A percentile compares a stretch with the other conserved stretches of the same genome.
Conservation (phyloP, 1,140 invertebrate genomes). For the Bombus confusus region DNA sequence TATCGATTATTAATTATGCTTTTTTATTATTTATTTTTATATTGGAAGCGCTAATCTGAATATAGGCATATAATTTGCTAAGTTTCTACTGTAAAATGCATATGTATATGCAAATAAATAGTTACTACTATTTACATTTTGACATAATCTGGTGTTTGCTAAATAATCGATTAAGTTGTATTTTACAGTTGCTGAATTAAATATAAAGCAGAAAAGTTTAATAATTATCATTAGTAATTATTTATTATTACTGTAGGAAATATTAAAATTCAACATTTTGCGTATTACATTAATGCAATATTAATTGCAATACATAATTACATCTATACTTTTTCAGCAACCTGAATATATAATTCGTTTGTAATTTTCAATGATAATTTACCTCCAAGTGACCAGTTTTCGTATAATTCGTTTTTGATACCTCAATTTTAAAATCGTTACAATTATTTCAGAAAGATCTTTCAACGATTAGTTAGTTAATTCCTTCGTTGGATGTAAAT, state of each 20-base stretch:
- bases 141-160: constrained; percentile 13
- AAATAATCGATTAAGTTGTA: constrained; percentile 2
- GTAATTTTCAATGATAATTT: neutral
- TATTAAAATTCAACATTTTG: neutral
- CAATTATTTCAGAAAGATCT: neutral
- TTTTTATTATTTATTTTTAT: neutral
- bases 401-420: too few relatives aligned
- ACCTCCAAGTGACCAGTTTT: too few relatives aligned
- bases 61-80: neutral
- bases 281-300: neutral
- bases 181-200: constrained; percentile 3
- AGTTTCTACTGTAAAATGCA: neutral
- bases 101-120: neutral
- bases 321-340: neutral
- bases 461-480: neutral
- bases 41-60: neutral
- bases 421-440: neutral
- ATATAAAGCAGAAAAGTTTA: neutral
- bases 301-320: neutral
- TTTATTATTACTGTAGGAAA: neutral
- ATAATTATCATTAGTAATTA: neutral
- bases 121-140: neutral
- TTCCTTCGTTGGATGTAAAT: neutral
- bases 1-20: neutral
- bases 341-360: neutral